Evolutionary conservation across 2,888 invertebrate species (phyloP), one percentile per base, ranked within the genome.

Genomic region (Lordiphosa fenestrarum): DNA sequence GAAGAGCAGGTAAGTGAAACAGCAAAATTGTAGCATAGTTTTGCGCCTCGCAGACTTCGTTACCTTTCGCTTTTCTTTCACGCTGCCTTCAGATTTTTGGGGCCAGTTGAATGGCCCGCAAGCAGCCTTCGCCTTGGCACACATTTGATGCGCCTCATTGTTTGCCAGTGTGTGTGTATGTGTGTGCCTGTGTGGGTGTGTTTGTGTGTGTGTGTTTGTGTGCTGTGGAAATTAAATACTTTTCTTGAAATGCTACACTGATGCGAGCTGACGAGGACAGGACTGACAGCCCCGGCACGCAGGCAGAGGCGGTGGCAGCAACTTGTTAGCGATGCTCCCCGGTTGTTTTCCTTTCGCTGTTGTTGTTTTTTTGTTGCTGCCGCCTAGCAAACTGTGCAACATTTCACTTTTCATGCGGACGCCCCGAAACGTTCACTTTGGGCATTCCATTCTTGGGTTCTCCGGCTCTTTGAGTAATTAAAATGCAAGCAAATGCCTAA

Each of bases 91-190:
- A 47, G 23, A 23, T 10, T 23, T 13, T 23, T 37, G 66, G 49
- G 50, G 42, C 25, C 6, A 51, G 47, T 42, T 46, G 39, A 59
- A 51, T 10, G 38, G 58, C 49, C 59, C 55, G 54, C 50, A n/a
- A 51, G 39, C 67, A 84, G 84, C 84, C 80, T 84, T 80, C 85
- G 84, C 80, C 80, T 80, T 80, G 85, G 85, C 80, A 80, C 64
- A 84, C 75, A 81, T 84, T 84, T 82, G 53, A 66, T 55, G 77
- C 51, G 66, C 60, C 66, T 60, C 67, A 46, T 66, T 67, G 61
- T 67, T 51, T 54, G 65, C 56, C 56, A 56, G 53, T 55, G 72
- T 61, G 42, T 64, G 39, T 10, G 42, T 64, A 40, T 10, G 1
- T 30, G 10, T 30, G 10, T 9, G 3, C 51, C 48, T 52, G 75